phyloP scores from a whole-genome alignment of 2,888 invertebrate genomes.

The Pristionchus mayeri region DNA sequence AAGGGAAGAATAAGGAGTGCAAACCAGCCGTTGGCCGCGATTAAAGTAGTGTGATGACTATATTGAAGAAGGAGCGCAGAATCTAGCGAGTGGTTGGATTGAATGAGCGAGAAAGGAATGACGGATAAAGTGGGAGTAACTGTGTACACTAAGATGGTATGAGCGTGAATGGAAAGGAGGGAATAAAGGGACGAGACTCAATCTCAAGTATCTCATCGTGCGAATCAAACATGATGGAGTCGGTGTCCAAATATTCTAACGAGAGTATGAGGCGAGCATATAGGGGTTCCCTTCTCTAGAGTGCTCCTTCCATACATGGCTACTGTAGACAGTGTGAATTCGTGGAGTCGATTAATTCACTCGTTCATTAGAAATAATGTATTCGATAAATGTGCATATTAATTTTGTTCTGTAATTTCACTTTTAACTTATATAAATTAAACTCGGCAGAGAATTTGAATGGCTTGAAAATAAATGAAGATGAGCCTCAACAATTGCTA shows the following conservation, averaged over 20 bases:
- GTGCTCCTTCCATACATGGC: background rate
- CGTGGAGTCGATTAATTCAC: too few species aligned
- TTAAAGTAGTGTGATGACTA: background rate
- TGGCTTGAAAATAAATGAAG: too few species aligned
- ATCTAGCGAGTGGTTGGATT: background rate
- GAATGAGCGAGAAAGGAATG: background rate
- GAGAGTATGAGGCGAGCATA: background rate
- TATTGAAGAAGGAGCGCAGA: background rate
- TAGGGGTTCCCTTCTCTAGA: background rate
- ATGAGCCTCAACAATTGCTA: too few species aligned
- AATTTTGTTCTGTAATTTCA: too few species aligned
- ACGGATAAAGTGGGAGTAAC: background rate
- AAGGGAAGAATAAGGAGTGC: slow-evolving; percentile 4
- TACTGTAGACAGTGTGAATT: background rate
- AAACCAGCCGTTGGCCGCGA: background rate
- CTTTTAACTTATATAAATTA: too few species aligned
- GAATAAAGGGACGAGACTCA: slow-evolving; percentile 9
- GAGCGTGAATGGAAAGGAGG: slow-evolving; percentile 12
- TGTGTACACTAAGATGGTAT: background rate
- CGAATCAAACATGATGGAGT: background rate
- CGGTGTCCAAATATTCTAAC: slow-evolving; percentile 15
- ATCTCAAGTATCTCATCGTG: slow-evolving; percentile 10
- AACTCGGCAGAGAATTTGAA: too few species aligned
- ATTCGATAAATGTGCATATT: too few species aligned
- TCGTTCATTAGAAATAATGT: too few species aligned